Base-by-base conservation (phyloP, 2,797 vertebrate genomes). In the Sphenopsis melanotis region DNA sequence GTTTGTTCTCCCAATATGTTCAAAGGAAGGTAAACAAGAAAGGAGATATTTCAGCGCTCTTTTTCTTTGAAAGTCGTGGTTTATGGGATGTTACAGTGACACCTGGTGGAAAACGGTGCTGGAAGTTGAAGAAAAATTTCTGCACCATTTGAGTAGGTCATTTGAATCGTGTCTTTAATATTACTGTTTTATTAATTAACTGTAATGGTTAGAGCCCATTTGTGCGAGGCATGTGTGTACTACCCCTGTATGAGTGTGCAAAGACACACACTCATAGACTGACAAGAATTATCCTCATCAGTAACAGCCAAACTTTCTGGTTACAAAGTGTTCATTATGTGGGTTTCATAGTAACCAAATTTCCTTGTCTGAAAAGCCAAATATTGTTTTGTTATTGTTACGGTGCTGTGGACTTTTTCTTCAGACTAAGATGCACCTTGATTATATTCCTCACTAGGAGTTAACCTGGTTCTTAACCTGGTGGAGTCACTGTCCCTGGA, bases 31-130 rank as follows among this genome's bases (percentile, higher is more conserved):
- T 16, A 49, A 82, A 39, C 3, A 63, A 29, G 42, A 56, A 69
- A 83, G 26, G 41, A 80, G 34, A 10, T 5, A 57, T 29, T 56
- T 68, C 32, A 19, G 32, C 2, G 29, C 18, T 37, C 26, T 37
- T 36, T 32, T 32, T 27, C 56, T 27, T 64, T 61, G 56, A 55
- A 50, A 61, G 82, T 63, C 12, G 5, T 39, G 18, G 50, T 93
- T 96, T 95, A 70, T 80, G 57, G 75, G 46, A 83, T 97, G 68
- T 78, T 87, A 95, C 81, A 97, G 96, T 94, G 97, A 97, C 98
- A 97, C 92, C 97, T 81, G 93, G 97, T 97, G 98, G 97, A 92
- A 94, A 79, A 18, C 6, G 61, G 29, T 20, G 41, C 63, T 69
- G 36, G 49, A 77, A 78, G 56, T 19, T 63, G 34, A 77, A 56